These are phyloP conservation scores for Orientallactaga bullata DNA, from an alignment of 2,113 vertebrate species.

Conservation along the genomic window DNA sequence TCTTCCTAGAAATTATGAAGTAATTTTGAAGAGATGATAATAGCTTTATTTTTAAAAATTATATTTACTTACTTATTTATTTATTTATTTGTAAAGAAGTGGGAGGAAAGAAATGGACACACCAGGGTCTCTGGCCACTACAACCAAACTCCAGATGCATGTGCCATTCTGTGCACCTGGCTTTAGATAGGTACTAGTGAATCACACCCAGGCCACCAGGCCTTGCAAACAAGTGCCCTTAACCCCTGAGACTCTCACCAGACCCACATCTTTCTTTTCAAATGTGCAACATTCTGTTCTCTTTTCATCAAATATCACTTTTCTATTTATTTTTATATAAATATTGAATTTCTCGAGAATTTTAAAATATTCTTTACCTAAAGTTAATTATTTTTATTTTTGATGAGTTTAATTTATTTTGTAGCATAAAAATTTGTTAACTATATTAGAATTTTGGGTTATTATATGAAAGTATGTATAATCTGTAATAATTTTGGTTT, in stretches of 20 bases:
- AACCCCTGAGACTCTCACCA: too few species aligned
- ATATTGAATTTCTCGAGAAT: neutral
- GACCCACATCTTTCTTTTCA: too few species aligned
- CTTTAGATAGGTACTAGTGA: too few species aligned
- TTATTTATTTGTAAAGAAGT: too few species aligned
- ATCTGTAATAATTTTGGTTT: neutral
- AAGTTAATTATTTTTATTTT: neutral
- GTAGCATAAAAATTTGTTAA: neutral
- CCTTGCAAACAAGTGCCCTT: too few species aligned
- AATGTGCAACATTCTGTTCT: neutral
- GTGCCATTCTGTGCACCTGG: too few species aligned
- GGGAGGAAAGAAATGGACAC: too few species aligned
- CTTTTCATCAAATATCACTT: neutral
- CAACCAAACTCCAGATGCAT: too few species aligned
- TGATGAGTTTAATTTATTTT: neutral
- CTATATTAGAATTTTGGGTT: neutral
- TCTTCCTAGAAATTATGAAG: neutral
- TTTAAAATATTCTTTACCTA: neutral
- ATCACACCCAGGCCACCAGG: too few species aligned
- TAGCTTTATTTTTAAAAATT: too few species aligned
- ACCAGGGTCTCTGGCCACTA: too few species aligned
- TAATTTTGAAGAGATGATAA: neutral
- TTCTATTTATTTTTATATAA: neutral
- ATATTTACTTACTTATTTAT: too few species aligned
- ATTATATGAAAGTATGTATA: neutral